Percentiles rank a stretch among this genome's conserved stretches.
phyloP scores from a whole-genome alignment of 2,888 invertebrate species.

The Cynaeus angustus region DNA sequence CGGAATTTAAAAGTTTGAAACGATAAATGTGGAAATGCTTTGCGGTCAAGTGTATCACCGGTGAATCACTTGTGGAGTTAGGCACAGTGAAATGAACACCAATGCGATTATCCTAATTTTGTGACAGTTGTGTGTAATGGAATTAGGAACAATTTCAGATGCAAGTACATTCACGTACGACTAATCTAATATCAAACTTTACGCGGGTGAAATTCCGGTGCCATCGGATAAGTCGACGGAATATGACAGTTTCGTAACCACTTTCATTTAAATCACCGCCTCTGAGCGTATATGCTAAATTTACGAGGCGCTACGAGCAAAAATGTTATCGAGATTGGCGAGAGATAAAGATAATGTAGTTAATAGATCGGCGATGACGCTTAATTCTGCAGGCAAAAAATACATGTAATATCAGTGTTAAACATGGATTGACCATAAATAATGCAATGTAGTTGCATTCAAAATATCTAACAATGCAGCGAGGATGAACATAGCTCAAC shows the following conservation, averaged over 20 bases:
- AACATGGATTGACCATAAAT: too few species aligned
- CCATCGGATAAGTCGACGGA: conserved; percentile 12
- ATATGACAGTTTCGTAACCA: conserved; percentile 12
- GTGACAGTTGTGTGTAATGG: conserved; percentile 18
- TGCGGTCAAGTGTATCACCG: not conserved
- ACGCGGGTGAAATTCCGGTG: conserved; percentile 8
- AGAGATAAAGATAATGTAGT: not conserved
- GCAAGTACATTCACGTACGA: conserved; percentile 23
- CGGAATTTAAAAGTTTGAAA: too few species aligned
- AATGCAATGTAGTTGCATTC: not conserved
- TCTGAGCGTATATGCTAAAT: conserved; percentile 10
- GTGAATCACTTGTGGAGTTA: conserved; percentile 3
- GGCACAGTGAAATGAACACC: conserved; percentile 10
- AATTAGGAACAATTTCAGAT: conserved; percentile 23
- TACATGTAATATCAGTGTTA: too few species aligned
- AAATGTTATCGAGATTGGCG: conserved; percentile 15
- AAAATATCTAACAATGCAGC: not conserved
- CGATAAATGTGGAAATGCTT: not conserved
- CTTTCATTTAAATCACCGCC: conserved; percentile 13
- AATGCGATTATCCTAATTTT: conserved; percentile 20
- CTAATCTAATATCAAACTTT: conserved; percentile 20
- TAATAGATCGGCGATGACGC: not conserved
- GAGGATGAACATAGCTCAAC: not conserved
- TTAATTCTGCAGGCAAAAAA: not conserved
- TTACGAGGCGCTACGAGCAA: conserved; percentile 6